phyloP scores from a whole-genome alignment of 2,113 vertebrate genomes.

The Trichomycterus rosablanca region DNA sequence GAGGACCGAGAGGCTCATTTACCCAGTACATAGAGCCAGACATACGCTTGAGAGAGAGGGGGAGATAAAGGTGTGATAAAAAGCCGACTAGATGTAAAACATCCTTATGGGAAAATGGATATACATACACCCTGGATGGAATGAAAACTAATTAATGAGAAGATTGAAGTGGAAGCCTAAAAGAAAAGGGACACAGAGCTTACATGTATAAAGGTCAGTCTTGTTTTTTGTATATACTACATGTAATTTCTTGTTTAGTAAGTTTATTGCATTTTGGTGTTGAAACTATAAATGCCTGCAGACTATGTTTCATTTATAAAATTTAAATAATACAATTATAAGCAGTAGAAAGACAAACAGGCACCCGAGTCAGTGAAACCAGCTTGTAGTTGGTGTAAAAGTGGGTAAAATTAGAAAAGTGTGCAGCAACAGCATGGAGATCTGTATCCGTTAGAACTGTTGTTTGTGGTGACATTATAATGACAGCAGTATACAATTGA shows the following conservation, averaged over 20 bases:
- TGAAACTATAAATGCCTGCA: too few species aligned
- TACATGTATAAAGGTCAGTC: conserved; percentile 27
- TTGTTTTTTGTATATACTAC: neutral
- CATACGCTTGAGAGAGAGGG: conserved; percentile 18
- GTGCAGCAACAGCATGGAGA: neutral
- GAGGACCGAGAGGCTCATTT: conserved; percentile 35
- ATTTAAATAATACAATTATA: neutral
- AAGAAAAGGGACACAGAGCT: neutral
- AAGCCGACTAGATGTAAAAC: conserved; percentile 9
- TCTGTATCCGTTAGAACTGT: too few species aligned
- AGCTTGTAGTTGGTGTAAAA: neutral
- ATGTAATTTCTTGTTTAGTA: neutral
- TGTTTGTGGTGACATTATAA: neutral
- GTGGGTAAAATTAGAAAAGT: neutral
- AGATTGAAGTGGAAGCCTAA: conserved; percentile 38
- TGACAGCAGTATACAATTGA: too few species aligned
- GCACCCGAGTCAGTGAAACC: too few species aligned
- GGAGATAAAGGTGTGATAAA: conserved; percentile 22
- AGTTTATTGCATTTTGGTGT: neutral
- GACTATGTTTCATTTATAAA: neutral
- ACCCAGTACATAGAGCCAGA: conserved; percentile 37
- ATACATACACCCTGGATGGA: neutral
- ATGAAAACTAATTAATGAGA: conserved; percentile 3
- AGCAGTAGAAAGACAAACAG: neutral
- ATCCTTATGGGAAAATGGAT: neutral